phyloP scores from a whole-genome alignment of 1,140 invertebrate genomes.

The Panagrolaimus sp. region DNA sequence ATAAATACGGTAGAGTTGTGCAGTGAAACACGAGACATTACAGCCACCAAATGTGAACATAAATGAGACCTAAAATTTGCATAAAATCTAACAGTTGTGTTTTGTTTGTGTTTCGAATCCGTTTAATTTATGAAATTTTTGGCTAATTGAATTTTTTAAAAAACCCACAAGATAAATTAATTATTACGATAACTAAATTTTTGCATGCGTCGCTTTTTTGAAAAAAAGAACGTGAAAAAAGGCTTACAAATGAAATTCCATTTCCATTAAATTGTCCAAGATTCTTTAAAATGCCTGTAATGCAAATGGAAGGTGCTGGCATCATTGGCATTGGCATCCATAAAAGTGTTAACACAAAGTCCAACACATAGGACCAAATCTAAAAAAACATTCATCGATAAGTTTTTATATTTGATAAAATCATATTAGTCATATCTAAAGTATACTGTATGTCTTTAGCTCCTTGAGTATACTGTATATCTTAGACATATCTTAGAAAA shows the following conservation, averaged over 20 bases:
- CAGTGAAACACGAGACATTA: neutral
- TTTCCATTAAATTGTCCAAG: neutral
- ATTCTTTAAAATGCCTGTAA: neutral
- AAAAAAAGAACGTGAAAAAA: neutral
- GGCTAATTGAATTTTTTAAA: too few species aligned
- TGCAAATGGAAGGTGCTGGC: slow-evolving; percentile 7
- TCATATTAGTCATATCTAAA: too few species aligned
- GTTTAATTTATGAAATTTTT: too few species aligned
- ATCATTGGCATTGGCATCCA: slow-evolving; percentile 9
- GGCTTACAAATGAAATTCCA: neutral
- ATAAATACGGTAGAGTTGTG: neutral
- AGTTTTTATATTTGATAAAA: too few species aligned
- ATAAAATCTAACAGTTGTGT: neutral
- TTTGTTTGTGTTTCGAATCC: neutral
- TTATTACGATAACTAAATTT: too few species aligned
- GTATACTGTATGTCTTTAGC: too few species aligned
- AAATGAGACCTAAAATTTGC: neutral
- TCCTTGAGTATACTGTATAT: too few species aligned
- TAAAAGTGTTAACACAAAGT: neutral
- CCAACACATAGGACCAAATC: neutral
- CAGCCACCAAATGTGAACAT: neutral
- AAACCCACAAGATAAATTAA: too few species aligned
- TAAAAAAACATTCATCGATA: too few species aligned
- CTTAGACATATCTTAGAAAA: too few species aligned
- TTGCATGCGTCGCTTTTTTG: neutral